These are phyloP conservation scores for Ceuthmochares aereus DNA, from an alignment of 2,113 vertebrate species.

Conservation along the genomic window DNA sequence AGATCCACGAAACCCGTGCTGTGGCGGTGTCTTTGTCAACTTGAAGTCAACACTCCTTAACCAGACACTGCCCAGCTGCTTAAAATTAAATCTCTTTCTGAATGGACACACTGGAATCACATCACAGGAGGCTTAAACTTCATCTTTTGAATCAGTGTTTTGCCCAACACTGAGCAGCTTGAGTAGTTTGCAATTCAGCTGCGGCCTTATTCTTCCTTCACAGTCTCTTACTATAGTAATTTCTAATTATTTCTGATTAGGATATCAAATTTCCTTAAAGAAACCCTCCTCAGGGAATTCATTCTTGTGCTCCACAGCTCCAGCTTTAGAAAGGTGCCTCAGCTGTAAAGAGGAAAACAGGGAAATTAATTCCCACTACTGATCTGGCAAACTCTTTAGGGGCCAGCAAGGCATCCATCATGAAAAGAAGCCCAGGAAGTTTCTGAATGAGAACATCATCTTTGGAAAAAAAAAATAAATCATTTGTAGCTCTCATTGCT, in stretches of 20 bases:
- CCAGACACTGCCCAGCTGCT: background rate
- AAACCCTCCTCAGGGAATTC: background rate
- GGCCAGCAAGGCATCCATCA: background rate
- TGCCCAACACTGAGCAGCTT: background rate
- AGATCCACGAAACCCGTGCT: background rate
- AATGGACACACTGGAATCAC: background rate
- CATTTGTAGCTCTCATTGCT: background rate
- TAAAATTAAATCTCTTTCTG: background rate
- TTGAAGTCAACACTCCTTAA: background rate
- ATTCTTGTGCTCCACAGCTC: background rate
- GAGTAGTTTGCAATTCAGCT: background rate
- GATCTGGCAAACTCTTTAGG: background rate
- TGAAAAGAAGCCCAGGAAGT: background rate
- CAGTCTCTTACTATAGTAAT: background rate
- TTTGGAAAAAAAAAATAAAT: background rate
- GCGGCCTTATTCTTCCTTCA: background rate
- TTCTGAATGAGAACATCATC: background rate
- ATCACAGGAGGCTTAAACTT: background rate
- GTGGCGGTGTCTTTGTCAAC: background rate
- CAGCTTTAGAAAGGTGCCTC: background rate
- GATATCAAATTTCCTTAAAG: background rate
- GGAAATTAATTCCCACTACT: background rate
- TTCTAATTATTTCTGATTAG: constrained; percentile 5
- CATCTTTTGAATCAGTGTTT: background rate
- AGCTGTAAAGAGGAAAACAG: background rate